phyloP scores from a whole-genome alignment of 37 sponge, comb jelly and placozoan species.

The Eunapius fragilis region DNA sequence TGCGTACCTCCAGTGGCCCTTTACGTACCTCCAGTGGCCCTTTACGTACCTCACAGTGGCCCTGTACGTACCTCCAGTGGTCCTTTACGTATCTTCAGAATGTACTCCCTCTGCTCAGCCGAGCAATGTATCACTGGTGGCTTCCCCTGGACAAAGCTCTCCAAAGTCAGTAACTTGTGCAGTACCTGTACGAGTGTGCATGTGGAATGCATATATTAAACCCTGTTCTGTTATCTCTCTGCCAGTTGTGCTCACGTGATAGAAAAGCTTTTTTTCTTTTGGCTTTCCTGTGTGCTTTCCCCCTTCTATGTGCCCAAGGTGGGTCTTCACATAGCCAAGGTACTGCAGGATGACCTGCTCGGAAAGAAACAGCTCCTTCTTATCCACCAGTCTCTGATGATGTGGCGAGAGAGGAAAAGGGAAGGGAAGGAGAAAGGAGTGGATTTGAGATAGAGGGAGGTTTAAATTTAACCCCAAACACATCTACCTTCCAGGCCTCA shows the following conservation, averaged over 20 bases:
- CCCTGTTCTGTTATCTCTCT: neutral
- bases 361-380: constrained; percentile 47
- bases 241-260: constrained; percentile 37
- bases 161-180: constrained; percentile 65
- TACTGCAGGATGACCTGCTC: constrained; percentile 70
- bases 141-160: constrained; percentile 43
- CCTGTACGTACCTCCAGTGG: constrained; percentile 67
- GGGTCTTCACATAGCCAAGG: constrained; percentile 54
- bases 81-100: constrained; percentile 59
- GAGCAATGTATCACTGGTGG: constrained; percentile 34
- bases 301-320: constrained; percentile 39
- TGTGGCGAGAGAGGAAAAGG: neutral
- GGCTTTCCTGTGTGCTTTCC: constrained; percentile 52
- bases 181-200: too few species aligned
- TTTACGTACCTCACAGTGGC: constrained; percentile 46
- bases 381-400: constrained; percentile 17
- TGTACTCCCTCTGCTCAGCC: constrained; percentile 50
- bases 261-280: constrained; percentile 57
- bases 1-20: constrained; percentile 57
- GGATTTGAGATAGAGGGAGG: neutral
- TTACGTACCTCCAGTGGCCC: constrained; percentile 73
- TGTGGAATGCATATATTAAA: neutral
- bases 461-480: neutral
- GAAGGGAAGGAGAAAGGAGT: neutral
- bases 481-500: constrained; percentile 35